Evolutionary conservation across 2,113 vertebrate species (phyloP), one percentile per base, ranked within the genome.

Genomic region (Gallinago paraguaiae): DNA sequence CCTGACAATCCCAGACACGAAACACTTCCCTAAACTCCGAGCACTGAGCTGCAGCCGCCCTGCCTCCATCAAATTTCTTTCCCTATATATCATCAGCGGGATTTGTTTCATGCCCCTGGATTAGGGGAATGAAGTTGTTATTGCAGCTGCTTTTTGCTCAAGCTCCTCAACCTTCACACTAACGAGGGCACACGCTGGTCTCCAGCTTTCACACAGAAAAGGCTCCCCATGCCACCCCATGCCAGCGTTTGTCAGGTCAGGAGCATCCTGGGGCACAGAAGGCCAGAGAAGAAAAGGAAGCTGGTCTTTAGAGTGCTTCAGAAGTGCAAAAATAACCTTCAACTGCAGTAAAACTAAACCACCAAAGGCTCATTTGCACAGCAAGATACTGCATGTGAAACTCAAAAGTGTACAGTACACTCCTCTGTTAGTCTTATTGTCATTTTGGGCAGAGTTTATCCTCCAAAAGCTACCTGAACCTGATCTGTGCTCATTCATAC

Each of bases 141-240:
- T 12, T 78, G 91, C 86, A 96, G 89, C 82, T 80, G 90, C 82
- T 95, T 82, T 80, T 46, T 86, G 68, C 68, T 82, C 46, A 82
- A 64, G 70, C 54, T 93, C n/a, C 67, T 17, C 51, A 82, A 1
- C 46, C 67, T 43, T n/a, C 77, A 45, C 67, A 81, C 56, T 5
- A 63, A 14, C 2, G 7, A 77, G 41, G n/a, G 19, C 35, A 51
- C 0, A 18, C 1, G 30, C 54, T 45, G 67, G 69, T 28, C 67
- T 82, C 48, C 39, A 56, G 25, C 20, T 35, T 71, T 35, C 37
- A 17, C 10, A 1, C 2, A 65, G 53, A 60, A 82, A 82, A 84
- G n/a, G 65, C 50, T 89, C 43, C 74, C 35, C 7, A 0, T 5
- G 59, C 48, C 46, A 35, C 27, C 33, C 17, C 37, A 18, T 2